Conservation (phyloP, 2,113 vertebrate genomes). For the Gambusia holbrooki region DNA sequence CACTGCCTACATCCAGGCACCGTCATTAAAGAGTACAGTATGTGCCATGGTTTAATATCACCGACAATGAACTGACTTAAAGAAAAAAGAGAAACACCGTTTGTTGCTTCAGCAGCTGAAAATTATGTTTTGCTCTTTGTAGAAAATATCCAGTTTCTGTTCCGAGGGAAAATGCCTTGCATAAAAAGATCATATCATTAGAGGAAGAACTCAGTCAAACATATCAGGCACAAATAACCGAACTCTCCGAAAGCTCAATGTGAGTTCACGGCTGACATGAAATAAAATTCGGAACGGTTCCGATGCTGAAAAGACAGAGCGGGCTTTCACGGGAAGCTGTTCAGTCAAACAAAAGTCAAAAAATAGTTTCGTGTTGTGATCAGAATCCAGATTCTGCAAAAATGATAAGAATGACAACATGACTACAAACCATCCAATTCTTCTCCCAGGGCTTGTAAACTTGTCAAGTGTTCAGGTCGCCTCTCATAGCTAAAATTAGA, state of each 20-base stretch:
- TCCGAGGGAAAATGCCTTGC: slow-evolving; percentile 33
- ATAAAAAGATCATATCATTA: slow-evolving; percentile 39
- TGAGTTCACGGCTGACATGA: slow-evolving; percentile 6
- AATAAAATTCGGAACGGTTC: slow-evolving; percentile 4
- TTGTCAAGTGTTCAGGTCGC: slow-evolving; percentile 29
- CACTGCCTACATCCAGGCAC: slow-evolving; percentile 1
- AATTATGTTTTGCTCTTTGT: slow-evolving; percentile 31
- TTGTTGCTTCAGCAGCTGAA: slow-evolving; percentile 13
- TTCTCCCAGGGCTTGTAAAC: slow-evolving; percentile 23
- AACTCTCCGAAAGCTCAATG: slow-evolving; percentile 30
- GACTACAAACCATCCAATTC: slow-evolving; percentile 9
- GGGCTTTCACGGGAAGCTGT: slow-evolving; percentile 6
- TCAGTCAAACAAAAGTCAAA: slow-evolving; percentile 5
- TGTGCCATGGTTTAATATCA: slow-evolving; percentile 8
- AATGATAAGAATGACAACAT: slow-evolving; percentile 24
- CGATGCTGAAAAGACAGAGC: neutral
- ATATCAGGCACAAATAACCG: slow-evolving; percentile 9
- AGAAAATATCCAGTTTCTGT: slow-evolving; percentile 42
- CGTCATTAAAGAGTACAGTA: neutral
- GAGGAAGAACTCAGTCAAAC: slow-evolving; percentile 22
- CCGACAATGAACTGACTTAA: slow-evolving; percentile 30
- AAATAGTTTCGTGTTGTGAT: slow-evolving; percentile 11
- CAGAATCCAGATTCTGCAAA: slow-evolving; percentile 12
- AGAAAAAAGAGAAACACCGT: slow-evolving; percentile 35
- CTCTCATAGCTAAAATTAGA: slow-evolving; percentile 38